Conservation (phyloP, 2,113 vertebrate genomes). For the Hippocampus comes region DNA sequence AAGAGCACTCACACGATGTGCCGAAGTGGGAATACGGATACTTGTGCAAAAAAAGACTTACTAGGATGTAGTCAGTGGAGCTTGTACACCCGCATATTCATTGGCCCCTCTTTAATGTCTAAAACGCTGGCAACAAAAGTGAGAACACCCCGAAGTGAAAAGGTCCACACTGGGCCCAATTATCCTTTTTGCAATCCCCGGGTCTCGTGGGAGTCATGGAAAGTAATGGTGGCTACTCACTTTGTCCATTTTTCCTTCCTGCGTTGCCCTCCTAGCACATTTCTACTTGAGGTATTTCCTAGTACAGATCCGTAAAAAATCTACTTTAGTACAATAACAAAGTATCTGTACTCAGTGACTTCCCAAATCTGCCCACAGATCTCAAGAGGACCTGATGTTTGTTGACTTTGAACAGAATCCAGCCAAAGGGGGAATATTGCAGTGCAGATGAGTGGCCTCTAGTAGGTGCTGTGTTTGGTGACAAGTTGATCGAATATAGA, state of each 20-base stretch:
- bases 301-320: too few relatives aligned
- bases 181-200: not conserved
- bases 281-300: not conserved
- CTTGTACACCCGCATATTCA: not conserved
- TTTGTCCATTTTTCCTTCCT: not conserved
- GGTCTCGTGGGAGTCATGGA: not conserved
- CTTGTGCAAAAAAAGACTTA: not conserved
- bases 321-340: too few relatives aligned
- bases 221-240: not conserved
- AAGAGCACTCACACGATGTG: not conserved
- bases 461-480: not conserved
- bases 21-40: not conserved
- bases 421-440: not conserved
- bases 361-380: not conserved
- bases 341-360: not conserved
- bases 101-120: not conserved
- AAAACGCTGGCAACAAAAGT: not conserved
- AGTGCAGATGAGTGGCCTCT: not conserved
- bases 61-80: not conserved
- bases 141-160: not conserved
- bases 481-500: not conserved
- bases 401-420: not conserved
- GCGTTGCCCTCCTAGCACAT: not conserved
- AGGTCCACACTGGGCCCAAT: not conserved
- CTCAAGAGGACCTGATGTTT: not conserved